phyloP scores from a whole-genome alignment of 2,113 vertebrate species.

The Mesitornis unicolor region DNA sequence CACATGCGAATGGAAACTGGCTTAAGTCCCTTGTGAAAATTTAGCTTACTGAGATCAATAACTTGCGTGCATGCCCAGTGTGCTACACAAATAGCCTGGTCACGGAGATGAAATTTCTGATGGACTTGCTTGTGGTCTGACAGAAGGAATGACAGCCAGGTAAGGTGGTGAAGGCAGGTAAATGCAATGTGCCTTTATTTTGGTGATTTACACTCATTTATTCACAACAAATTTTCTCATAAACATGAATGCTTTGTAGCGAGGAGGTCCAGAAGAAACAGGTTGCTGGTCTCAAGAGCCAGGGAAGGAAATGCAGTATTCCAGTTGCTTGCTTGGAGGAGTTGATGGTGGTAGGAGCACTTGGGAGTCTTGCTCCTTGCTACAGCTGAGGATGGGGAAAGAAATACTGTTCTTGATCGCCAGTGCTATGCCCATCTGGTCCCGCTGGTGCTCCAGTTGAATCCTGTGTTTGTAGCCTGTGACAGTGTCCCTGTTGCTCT shows the following conservation, averaged over 20 bases:
- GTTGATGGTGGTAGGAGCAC: background rate
- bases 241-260: fast-evolving
- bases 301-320: too few relatives aligned
- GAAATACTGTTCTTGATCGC: background rate
- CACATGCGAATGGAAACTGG: background rate
- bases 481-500: background rate
- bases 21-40: background rate
- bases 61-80: fast-evolving
- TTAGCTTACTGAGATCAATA: background rate
- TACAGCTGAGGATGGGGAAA: background rate
- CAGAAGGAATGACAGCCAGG: background rate
- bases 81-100: background rate
- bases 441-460: background rate
- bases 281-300: background rate
- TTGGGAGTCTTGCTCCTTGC: background rate
- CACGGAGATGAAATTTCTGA: fast-evolving
- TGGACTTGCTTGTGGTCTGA: background rate
- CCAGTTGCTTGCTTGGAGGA: background rate
- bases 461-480: fast-evolving
- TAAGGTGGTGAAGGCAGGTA: fast-evolving
- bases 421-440: background rate
- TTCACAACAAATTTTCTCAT: background rate
- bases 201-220: background rate
- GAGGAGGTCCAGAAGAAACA: background rate
- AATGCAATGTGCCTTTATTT: background rate